A percentile compares a stretch with the other conserved stretches of the same genome.
Evolutionary conservation across 23 tunicate species (phyloP).

Genomic region (Styela clava): DNA sequence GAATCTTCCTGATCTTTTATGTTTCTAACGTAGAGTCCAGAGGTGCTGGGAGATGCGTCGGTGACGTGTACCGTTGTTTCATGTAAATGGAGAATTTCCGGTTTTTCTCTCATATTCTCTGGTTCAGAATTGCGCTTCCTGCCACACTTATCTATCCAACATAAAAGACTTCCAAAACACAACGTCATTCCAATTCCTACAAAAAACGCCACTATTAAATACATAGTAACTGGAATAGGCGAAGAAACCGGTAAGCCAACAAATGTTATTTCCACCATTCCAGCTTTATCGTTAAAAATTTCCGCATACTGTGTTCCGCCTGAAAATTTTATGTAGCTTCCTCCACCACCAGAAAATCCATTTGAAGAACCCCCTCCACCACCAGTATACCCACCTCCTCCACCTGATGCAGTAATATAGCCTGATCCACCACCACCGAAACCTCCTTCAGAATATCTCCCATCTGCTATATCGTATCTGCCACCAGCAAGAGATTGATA

Average conservation of each 20-base stretch:
- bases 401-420: constrained; percentile 59
- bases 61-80: constrained; percentile 15
- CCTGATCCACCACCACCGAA: constrained; percentile 97
- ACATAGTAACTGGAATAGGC: constrained; percentile 62
- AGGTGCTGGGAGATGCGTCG: neutral
- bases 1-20: neutral
- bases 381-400: constrained; percentile 98
- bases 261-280: constrained; percentile 59
- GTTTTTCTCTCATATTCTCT: neutral
- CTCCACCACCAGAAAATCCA: constrained; percentile 96
- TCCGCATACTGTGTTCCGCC: constrained; percentile 77
- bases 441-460: constrained; percentile 82
- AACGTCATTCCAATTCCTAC: constrained; percentile 47
- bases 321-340: constrained; percentile 68
- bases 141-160: constrained; percentile 6
- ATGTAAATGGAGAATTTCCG: neutral
- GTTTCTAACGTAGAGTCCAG: constrained; percentile 20
- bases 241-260: constrained; percentile 63
- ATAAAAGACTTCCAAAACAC: constrained; percentile 37
- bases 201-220: constrained; percentile 49
- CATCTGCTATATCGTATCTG: constrained; percentile 31
- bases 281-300: constrained; percentile 49
- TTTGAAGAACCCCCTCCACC: constrained; percentile 88
- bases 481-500: constrained; percentile 60
- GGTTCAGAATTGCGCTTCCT: neutral